These are phyloP conservation scores for Dasyurus viverrinus DNA, from an alignment of 2,113 vertebrate genomes.

Conservation along the genomic window DNA sequence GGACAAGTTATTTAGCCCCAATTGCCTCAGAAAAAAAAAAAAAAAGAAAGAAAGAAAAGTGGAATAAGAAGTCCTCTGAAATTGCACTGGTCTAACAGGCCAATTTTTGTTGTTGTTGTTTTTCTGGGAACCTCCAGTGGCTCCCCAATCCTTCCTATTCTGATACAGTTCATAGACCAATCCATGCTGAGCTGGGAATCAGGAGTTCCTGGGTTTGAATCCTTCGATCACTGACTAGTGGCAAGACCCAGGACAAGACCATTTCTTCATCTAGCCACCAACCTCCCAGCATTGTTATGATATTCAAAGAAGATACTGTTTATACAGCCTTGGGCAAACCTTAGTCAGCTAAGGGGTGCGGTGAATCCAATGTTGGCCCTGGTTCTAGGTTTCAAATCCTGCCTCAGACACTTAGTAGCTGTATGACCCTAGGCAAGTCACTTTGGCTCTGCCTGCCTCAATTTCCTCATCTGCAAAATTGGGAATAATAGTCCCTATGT, in stretches of 20 bases:
- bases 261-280: background rate
- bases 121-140: too few species aligned
- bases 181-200: background rate
- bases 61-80: background rate
- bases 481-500: background rate
- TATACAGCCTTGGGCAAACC: background rate
- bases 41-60: too few species aligned
- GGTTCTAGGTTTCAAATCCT: background rate
- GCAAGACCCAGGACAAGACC: fast-evolving
- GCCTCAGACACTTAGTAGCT: background rate
- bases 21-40: too few species aligned
- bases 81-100: background rate
- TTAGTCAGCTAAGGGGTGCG: background rate
- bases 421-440: background rate
- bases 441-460: background rate
- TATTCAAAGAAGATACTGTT: background rate
- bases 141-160: background rate
- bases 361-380: background rate
- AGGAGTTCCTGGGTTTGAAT: background rate
- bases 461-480: background rate
- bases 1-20: too few species aligned
- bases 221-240: fast-evolving
- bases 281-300: background rate
- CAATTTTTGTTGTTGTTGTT: too few species aligned
- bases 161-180: background rate